phyloP scores from a whole-genome alignment of 2,113 vertebrate species.

The Ailuropoda melanoleuca region DNA sequence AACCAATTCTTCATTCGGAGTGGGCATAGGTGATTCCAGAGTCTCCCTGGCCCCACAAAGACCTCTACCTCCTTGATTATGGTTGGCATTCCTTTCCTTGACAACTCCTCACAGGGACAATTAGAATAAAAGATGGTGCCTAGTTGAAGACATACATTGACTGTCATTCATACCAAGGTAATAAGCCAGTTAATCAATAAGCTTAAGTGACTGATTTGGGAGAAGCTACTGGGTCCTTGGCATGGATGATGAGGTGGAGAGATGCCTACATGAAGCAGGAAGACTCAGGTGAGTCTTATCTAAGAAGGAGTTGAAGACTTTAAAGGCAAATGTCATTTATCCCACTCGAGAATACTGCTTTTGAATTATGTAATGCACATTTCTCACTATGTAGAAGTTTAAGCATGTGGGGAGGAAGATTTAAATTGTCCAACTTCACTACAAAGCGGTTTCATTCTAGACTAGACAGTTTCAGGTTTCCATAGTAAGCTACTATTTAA shows the following conservation, averaged over 20 bases:
- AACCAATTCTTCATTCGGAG: background rate
- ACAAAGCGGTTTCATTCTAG: background rate
- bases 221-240: background rate
- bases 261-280: background rate
- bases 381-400: background rate
- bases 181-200: conserved; percentile 24
- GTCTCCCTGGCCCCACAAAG: background rate
- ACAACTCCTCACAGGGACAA: background rate
- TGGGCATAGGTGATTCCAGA: background rate
- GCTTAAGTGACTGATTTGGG: background rate
- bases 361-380: background rate
- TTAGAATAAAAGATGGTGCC: conserved; percentile 35
- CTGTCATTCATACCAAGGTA: background rate
- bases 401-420: background rate
- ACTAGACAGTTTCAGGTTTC: background rate
- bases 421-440: background rate
- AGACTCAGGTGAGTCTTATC: background rate
- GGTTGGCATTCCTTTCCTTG: conserved; percentile 18
- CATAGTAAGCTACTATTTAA: background rate
- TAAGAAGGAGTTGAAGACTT: background rate
- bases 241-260: background rate
- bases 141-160: background rate
- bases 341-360: background rate
- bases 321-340: conserved; percentile 29
- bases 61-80: background rate